Base-by-base conservation (phyloP, 2,113 vertebrate species). In the Gyps fulvus region DNA sequence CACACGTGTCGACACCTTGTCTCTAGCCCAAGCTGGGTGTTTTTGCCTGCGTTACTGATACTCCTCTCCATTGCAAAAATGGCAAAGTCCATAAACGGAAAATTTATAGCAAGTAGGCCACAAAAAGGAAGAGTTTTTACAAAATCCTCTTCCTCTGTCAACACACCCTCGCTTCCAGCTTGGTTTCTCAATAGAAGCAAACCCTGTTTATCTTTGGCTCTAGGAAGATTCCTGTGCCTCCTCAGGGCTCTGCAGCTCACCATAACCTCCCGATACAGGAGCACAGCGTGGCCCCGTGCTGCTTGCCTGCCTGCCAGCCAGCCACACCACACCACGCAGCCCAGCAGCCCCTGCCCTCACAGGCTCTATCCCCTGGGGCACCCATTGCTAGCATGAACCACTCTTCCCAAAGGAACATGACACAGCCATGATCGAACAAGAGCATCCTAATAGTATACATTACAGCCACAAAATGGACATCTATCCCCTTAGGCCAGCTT, bases 181-280 rank as follows among this genome's bases (percentile, higher is more conserved):
- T 50, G 23, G 42, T 63, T 74, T 69, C 67, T 62, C 47, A 57
- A 45, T 10, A 69, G 69, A 27, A 57, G 16, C 11, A 85, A 57
- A n/a, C 6, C 16, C 32, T 25, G 19, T 7, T 74, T 55, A 59
- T 38, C 52, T 25, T 15, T 11, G 22, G 23, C 5, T 74, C 7
- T 42, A 40, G 42, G 54, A 73, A 63, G 49, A 36, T 34, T 57
- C 42, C 42, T 27, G 20, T 34, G 36, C 57, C 36, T 90, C 31
- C 38, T 73, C 3, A 0, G 58, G 10, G 29, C 34, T 27, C 58
- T n/a, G 29, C 16, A 47, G 45, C 58, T n/a, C 34, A 26, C 58
- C 2, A 0, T 45, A 47, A 66, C 16, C 36, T 62, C 45, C 34
- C 2, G 0, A 19, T 13, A 25, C 5, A 34, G 7, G 27, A 72